phyloP scores from a whole-genome alignment of 2,113 vertebrate species.

The Trochalopteron elliotii region DNA sequence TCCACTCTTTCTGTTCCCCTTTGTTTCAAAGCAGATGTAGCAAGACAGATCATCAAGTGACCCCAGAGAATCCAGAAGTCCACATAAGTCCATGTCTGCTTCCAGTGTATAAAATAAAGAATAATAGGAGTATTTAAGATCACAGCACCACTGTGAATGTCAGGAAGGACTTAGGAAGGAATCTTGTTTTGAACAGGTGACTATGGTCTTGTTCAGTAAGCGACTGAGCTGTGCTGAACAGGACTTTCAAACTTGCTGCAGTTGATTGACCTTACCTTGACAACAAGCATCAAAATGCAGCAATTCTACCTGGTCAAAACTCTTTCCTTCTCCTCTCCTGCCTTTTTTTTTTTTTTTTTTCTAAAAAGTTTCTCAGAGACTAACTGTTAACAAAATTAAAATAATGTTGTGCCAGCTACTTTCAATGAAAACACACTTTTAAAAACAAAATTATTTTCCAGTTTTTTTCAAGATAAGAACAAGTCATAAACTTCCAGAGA shows the following conservation, averaged over 20 bases:
- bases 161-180: not conserved
- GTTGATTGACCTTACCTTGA: not conserved
- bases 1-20: not conserved
- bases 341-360: not conserved
- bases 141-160: not conserved
- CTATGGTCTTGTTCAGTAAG: not conserved
- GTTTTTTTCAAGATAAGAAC: not conserved
- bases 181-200: not conserved
- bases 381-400: not conserved
- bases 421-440: not conserved
- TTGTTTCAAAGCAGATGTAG: not conserved
- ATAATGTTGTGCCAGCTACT: not conserved
- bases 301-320: not conserved
- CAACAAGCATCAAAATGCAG: not conserved
- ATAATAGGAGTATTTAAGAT: not conserved
- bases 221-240: not conserved
- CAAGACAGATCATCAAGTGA: not conserved
- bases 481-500: not conserved
- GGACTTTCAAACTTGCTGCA: not conserved
- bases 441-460: not conserved
- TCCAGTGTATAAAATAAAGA: not conserved
- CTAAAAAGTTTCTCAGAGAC: not conserved
- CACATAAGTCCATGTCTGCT: not conserved
- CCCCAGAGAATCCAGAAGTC: not conserved
- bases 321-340: rapidly evolving